Evolutionary conservation across 2,888 invertebrate genomes (phyloP).

Genomic region (Drosophila formosana): DNA sequence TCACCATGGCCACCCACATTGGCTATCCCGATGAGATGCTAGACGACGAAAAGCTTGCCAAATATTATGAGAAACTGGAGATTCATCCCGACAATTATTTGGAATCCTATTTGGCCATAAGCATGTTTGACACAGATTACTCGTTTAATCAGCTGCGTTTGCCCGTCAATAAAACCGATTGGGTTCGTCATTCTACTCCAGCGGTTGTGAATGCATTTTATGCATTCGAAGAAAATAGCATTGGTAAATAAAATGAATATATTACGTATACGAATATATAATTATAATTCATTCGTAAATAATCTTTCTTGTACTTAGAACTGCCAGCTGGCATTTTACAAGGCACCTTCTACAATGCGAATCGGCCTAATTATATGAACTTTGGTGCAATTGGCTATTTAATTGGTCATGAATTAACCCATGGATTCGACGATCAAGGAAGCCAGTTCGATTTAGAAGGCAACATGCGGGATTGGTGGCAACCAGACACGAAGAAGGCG

Average conservation of each 20-base stretch:
- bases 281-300: not conserved
- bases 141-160: slow-evolving; percentile 91
- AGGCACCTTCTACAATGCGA: slow-evolving; percentile 95
- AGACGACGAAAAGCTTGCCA: slow-evolving; percentile 91
- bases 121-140: slow-evolving; percentile 92
- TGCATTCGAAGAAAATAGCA: slow-evolving; percentile 93
- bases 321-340: slow-evolving; percentile 97
- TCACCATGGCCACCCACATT: slow-evolving; percentile 94
- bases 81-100: slow-evolving; percentile 90
- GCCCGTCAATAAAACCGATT: slow-evolving; percentile 93
- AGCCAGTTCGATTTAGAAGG: slow-evolving; percentile 96
- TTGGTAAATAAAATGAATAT: slow-evolving; percentile 88
- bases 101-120: slow-evolving; percentile 91
- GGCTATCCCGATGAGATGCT: slow-evolving; percentile 96
- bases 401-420: slow-evolving; percentile 96
- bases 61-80: slow-evolving; percentile 92
- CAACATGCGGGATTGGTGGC: slow-evolving; percentile 97
- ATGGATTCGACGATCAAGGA: slow-evolving; percentile 95
- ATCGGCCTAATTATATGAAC: slow-evolving; percentile 96
- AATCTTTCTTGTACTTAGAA: slow-evolving; percentile 86
- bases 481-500: slow-evolving; percentile 91
- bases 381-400: slow-evolving; percentile 96
- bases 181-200: slow-evolving; percentile 93
- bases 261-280: not conserved
- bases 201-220: slow-evolving; percentile 95